These are phyloP conservation scores for Vultur gryphus DNA, from an alignment of 2,797 vertebrate genomes.

Conservation along the genomic window DNA sequence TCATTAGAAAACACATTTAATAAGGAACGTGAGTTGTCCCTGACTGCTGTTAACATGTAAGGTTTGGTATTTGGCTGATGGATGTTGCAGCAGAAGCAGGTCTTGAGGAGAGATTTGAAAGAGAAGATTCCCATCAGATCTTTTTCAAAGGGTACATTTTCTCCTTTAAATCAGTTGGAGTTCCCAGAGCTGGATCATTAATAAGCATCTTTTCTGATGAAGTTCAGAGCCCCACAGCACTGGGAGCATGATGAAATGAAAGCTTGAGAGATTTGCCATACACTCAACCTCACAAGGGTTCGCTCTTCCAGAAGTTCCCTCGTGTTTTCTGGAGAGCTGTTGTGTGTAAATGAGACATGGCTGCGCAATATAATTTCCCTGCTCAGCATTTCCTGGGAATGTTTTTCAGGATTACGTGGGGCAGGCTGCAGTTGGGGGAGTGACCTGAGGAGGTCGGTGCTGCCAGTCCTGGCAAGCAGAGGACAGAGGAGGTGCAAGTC, in stretches of 20 bases:
- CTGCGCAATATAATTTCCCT: background rate
- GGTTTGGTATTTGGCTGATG: background rate
- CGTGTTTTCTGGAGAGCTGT: background rate
- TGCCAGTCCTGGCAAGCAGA: background rate
- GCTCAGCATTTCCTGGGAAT: background rate
- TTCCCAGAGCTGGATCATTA: background rate
- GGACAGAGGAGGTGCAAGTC: background rate
- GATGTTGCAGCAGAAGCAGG: background rate
- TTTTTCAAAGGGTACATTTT: constrained; percentile 31
- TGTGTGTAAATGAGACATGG: background rate
- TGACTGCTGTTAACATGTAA: background rate
- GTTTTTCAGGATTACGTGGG: background rate
- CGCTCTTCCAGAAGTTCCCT: background rate
- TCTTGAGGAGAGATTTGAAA: constrained; percentile 25
- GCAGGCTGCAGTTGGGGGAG: background rate
- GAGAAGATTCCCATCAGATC: background rate
- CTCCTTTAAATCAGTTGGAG: constrained; percentile 8
- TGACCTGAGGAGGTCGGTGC: background rate
- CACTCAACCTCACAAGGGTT: background rate
- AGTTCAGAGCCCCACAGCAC: background rate
- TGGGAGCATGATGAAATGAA: background rate
- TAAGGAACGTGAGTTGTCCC: background rate
- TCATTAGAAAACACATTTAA: background rate
- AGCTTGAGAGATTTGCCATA: background rate
- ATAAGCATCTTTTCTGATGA: constrained; percentile 2